Evolutionary conservation across 2,888 invertebrate genomes (phyloP), one percentile per base, ranked within the genome.

Genomic region (Spodoptera exigua): DNA sequence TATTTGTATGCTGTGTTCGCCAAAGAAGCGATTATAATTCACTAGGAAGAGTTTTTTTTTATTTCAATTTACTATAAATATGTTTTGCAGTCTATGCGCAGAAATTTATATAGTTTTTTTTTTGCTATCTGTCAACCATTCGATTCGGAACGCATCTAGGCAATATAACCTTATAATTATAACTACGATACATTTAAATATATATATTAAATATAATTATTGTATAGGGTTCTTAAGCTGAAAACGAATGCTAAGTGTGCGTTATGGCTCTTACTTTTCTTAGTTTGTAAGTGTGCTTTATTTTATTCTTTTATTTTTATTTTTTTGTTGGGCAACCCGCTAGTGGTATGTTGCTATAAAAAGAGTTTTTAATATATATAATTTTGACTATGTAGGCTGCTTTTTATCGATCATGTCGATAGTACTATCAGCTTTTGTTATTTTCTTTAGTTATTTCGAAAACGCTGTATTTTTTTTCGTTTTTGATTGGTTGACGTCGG

Each of bases 201-300:
- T 62, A 62, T 69, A 74, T 67, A 51, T 66, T 62, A 46, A 78
- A 74, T n/a, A 76, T 70, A 27, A 27, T 27, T 27, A 64, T 47
- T 76, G 67, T 70, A 65, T 79, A 77, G 57, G 64, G 61, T 76
- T 53, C 55, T 57, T 61, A 51, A 63, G 9, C 7, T 27, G 27
- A 27, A 77, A 79, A 78, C 68, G 71, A 76, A 79, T 70, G 77
- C 63, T 83, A 27, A 80, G 83, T 85, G 86, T 87, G 88, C 78
- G 82, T 83, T 72, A 66, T 62, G 70, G 63, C 68, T 74, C 66
- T 85, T 82, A n/a, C 84, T 84, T 88, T 89, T 87, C 79, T 80
- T 91, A 90, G 89, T 85, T 71, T 81, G 56, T 92, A 91, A 90
- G 91, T 79, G 88, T 87, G 91, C 89, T 92, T 27, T 9, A 27